A percentile compares a stretch with the other conserved stretches of the same genome.
These are phyloP conservation scores for Phycodurus eques DNA, from an alignment of 2,113 vertebrate species.

Conservation along the genomic window DNA sequence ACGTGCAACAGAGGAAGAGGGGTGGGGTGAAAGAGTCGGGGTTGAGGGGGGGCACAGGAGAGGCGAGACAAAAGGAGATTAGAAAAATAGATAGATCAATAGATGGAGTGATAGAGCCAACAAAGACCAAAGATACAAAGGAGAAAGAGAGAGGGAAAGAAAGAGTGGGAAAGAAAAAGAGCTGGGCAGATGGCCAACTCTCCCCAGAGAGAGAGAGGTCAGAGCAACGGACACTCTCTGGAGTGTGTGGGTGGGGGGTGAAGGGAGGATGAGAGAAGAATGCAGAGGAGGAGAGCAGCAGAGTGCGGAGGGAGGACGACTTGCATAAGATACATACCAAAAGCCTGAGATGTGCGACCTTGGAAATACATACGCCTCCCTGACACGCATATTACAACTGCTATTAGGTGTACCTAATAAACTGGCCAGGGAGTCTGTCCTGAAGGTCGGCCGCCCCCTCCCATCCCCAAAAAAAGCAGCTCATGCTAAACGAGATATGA, in stretches of 20 bases:
- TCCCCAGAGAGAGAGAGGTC: conserved; percentile 65
- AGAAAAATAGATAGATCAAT: conserved; percentile 60
- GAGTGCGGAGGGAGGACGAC: conserved; percentile 47
- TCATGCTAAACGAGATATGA: neutral
- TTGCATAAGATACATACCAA: conserved; percentile 43
- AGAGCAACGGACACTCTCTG: conserved; percentile 66
- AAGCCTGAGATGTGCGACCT: conserved; percentile 56
- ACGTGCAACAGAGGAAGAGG: conserved; percentile 51
- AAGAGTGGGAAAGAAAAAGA: conserved; percentile 33
- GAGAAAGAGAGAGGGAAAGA: conserved; percentile 42
- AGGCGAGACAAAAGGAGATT: conserved; percentile 53
- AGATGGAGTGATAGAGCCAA: conserved; percentile 49
- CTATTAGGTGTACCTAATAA: neutral
- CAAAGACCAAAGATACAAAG: conserved; percentile 38
- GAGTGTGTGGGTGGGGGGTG: conserved; percentile 42
- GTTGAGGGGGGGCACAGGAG: neutral
- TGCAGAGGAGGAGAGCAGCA: conserved; percentile 52
- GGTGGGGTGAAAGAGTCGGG: conserved; percentile 21
- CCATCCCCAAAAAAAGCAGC: neutral
- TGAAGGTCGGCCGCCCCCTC: neutral
- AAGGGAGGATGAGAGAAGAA: conserved; percentile 53
- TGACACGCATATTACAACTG: neutral
- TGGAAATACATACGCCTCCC: conserved; percentile 39
- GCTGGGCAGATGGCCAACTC: conserved; percentile 58
- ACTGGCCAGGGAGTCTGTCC: neutral